These are phyloP conservation scores for Oxytorus armatus DNA, from an alignment of 2,888 invertebrate genomes.

Conservation along the genomic window DNA sequence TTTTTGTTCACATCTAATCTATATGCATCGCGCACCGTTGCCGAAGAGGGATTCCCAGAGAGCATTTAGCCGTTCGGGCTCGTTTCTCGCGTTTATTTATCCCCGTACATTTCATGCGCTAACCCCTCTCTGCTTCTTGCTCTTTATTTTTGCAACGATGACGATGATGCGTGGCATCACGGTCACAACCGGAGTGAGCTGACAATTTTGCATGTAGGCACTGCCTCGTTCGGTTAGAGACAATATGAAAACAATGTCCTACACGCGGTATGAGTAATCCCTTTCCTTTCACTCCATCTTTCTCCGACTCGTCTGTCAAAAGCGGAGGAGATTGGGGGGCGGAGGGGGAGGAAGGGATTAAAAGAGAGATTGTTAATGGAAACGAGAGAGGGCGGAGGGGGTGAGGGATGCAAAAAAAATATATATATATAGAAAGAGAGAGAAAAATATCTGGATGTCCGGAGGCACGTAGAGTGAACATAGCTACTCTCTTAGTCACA, in stretches of 20 bases:
- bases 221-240: constrained; percentile 26
- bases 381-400: constrained; percentile 18
- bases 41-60: too few species aligned
- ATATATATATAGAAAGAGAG: constrained; percentile 26
- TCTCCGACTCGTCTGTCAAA: constrained; percentile 42
- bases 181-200: constrained; percentile 36
- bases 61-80: neutral
- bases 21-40: too few species aligned
- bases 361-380: constrained; percentile 15
- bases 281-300: constrained; percentile 45
- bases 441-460: constrained; percentile 48
- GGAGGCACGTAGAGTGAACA: constrained; percentile 49
- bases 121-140: too few species aligned
- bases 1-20: too few species aligned
- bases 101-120: neutral
- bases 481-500: constrained; percentile 65
- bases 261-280: constrained; percentile 65
- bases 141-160: constrained; percentile 11
- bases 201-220: neutral
- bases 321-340: constrained; percentile 4
- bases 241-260: constrained; percentile 68
- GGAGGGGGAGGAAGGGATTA: neutral
- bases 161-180: constrained; percentile 49
- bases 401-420: too few species aligned
- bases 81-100: neutral